Evolutionary conservation across 1,140 invertebrate genomes (phyloP).

Genomic region (Onthophagus taurus): DNA sequence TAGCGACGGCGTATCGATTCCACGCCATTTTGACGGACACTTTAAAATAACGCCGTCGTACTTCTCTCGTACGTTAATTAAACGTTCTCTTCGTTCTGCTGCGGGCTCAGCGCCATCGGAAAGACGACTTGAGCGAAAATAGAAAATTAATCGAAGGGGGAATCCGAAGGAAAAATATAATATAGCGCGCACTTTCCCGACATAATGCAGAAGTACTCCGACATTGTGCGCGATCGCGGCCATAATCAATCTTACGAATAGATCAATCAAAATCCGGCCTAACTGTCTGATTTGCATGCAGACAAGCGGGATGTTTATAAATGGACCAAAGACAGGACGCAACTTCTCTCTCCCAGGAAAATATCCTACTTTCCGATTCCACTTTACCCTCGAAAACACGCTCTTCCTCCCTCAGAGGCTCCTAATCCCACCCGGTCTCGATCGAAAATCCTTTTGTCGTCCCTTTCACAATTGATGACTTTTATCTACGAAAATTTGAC

Average conservation of each 20-base stretch:
- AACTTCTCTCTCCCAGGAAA: conserved; percentile 11
- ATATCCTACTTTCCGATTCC: conserved; percentile 5
- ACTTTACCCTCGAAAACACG: neutral
- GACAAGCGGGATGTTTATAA: conserved; percentile 39
- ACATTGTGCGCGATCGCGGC: conserved; percentile 24
- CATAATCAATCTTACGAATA: conserved; percentile 37
- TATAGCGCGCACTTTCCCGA: conserved; percentile 16
- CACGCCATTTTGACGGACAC: conserved; percentile 23
- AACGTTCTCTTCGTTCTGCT: too few relatives aligned
- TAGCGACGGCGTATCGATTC: conserved; percentile 26
- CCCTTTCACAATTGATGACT: conserved; percentile 12
- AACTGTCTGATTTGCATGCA: conserved; percentile 38
- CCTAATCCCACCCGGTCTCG: conserved; percentile 5
- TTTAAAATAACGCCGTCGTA: conserved; percentile 8
- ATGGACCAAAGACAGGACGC: conserved; percentile 33
- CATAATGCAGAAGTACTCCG: conserved; percentile 27
- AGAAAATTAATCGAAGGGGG: neutral
- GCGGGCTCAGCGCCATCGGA: too few relatives aligned
- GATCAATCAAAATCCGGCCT: conserved; percentile 37
- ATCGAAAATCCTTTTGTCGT: conserved; percentile 12
- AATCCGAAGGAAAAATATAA: neutral
- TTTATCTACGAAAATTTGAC: conserved; percentile 12
- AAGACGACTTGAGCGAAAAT: too few relatives aligned
- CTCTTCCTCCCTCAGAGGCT: conserved; percentile 1
- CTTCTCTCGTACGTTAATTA: too few relatives aligned